Percentiles rank a stretch among this genome's conserved stretches.
These are phyloP conservation scores for Strigops habroptila DNA, from an alignment of 2,113 vertebrate genomes.

Conservation along the genomic window DNA sequence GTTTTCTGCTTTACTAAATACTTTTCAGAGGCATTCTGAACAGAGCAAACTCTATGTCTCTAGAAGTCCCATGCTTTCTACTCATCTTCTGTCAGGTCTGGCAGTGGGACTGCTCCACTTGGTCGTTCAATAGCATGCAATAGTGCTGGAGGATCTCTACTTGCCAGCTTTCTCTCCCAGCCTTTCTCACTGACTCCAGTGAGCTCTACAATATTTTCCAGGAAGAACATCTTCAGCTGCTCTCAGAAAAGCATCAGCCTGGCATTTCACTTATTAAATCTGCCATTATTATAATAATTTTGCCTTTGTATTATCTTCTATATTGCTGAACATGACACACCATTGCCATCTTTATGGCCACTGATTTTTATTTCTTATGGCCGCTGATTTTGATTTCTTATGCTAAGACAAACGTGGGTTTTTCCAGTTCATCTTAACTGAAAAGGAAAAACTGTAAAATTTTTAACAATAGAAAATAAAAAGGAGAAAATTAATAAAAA, in stretches of 20 bases:
- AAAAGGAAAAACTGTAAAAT: background rate
- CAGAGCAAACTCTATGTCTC: background rate
- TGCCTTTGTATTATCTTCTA: background rate
- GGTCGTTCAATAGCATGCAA: accelerated
- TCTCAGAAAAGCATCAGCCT: background rate
- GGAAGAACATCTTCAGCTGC: background rate
- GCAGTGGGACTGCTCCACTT: accelerated
- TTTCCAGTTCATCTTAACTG: background rate
- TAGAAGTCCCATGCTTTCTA: background rate
- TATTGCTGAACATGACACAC: background rate
- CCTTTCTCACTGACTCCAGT: background rate
- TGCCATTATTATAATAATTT: background rate
- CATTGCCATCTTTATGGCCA: background rate
- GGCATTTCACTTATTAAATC: background rate
- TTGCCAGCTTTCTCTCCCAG: background rate
- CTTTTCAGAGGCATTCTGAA: background rate
- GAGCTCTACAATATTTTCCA: background rate
- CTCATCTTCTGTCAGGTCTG: background rate
- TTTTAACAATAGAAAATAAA: background rate
- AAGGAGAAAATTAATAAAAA: background rate
- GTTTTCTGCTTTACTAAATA: background rate
- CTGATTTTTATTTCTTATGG: background rate
- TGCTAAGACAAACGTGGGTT: background rate
- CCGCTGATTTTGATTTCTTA: background rate
- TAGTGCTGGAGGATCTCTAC: background rate